Base-by-base conservation (phyloP, 2,113 vertebrate genomes). In the Burhinus bistriatus region DNA sequence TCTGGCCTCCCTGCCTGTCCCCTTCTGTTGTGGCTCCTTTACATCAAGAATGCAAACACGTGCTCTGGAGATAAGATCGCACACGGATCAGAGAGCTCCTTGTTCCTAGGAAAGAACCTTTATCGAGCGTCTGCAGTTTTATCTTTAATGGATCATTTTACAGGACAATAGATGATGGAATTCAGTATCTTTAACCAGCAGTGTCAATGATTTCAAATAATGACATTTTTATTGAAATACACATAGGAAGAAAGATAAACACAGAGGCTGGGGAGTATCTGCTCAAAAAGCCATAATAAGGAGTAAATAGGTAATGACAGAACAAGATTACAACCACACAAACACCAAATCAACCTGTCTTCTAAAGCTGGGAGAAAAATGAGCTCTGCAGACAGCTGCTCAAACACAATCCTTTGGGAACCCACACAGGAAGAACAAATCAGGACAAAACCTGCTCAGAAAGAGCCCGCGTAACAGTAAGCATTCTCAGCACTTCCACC, bases 141-240 rank as follows among this genome's bases (percentile, higher is more conserved):
- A 96, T 97, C 97, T 97, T 21, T 86, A 96, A 86, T 91, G 88
- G 89, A 96, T 95, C 89, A 9, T 81, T 96, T 75, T 70, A 90
- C 15, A 21, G 76, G 90, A 97, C 91, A 96, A 94, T 1, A 72
- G 93, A 40, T 21, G 52, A 66, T 72, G 77, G 97, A 94, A 96
- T 83, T 76, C 75, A 76, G 91, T 23, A 49, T 81, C 97, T 97
- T 90, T 91, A 80, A 93, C 85, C 92, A 84, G 84, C 87, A n/a
- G 87, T 45, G 77, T 71, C 93, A 83, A 83, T 51, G 94, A 95
- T 51, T 93, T 83, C 96, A 95, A 95, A 96, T 93, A 96, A 96
- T 36, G 96, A 87, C 93, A 80, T 93, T 97, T 96, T 89, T 80
- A 96, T 57, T 94, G 92, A 93, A 95, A 96, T 45, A 38, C 85